Evolutionary conservation across 2,888 invertebrate genomes (phyloP), one percentile per base, ranked within the genome.

Genomic region (Athetis lepigone): DNA sequence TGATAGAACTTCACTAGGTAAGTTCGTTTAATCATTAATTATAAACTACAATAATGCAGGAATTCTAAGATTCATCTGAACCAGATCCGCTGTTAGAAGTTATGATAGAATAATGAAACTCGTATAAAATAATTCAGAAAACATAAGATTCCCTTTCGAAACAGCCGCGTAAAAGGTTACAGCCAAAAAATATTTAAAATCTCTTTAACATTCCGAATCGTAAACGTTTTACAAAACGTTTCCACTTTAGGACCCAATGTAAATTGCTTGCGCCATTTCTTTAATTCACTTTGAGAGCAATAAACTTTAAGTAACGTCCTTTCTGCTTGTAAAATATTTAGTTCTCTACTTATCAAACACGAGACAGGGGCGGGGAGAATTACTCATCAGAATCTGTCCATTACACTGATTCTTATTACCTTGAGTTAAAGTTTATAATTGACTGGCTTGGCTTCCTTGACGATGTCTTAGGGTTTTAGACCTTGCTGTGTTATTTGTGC

Each of bases 311-410:
- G 56, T 56, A 52, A 43, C 62, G 60, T 64, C 62, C 65, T 29
- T 59, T 58, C 29, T 37, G 36, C 64, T 51, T 56, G 18, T 62
- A 58, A 72, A 72, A 67, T 64, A 66, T 65, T 65, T 68, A 33
- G 9, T n/a, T 46, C 51, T 56, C 66, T n/a, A n/a, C n/a, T 76
- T 79, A 81, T 81, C 81, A 77, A 52, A 64, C 56, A 37, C 55
- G 42, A 60, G 67, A 40, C 81, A 79, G 72, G 49, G 39, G 40
- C 27, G 29, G 21, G 33, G 29, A 19, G 33, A 64, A 52, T 66
- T 71, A 42, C 18, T 42, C 49, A 57, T 61, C 59, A 45, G 42
- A n/a, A n/a, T n/a, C n/a, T 9, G 51, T 52, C 59, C n/a, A 54
- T 73, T 36, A 43, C 13, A 19, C 4, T 37, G 27, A 19, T 11